Percentiles rank a stretch among this genome's conserved stretches.
Conservation (phyloP, 2,113 vertebrate genomes). For the Marmota monax region DNA sequence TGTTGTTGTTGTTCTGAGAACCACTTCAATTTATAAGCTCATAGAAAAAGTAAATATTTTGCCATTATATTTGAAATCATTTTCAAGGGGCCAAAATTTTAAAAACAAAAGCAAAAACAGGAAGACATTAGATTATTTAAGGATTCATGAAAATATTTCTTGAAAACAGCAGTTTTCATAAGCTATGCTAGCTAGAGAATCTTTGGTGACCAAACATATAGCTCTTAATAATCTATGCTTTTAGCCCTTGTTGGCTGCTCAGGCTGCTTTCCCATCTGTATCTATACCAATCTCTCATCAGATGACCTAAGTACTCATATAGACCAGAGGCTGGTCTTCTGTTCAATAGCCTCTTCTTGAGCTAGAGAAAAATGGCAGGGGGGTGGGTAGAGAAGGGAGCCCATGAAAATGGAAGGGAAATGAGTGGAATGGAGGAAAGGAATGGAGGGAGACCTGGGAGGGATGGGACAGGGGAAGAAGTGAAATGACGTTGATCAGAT, state of each 20-base stretch:
- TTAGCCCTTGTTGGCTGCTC: background rate
- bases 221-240: background rate
- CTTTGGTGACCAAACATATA: background rate
- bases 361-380: too few species aligned
- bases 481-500: too few species aligned
- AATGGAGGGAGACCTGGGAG: too few species aligned
- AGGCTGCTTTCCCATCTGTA: background rate
- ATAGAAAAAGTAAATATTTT: slow-evolving; percentile 55
- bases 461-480: too few species aligned
- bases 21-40: slow-evolving; percentile 67
- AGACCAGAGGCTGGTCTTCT: background rate
- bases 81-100: slow-evolving; percentile 20
- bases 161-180: slow-evolving; percentile 45
- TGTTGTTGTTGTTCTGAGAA: slow-evolving; percentile 62
- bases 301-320: background rate
- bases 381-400: too few species aligned
- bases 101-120: background rate
- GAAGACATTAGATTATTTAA: slow-evolving; percentile 40
- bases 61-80: slow-evolving; percentile 38
- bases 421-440: too few species aligned
- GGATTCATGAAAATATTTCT: slow-evolving; percentile 54
- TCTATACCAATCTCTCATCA: background rate
- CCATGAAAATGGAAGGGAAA: too few species aligned
- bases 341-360: background rate
- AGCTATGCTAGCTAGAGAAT: background rate